Percentiles rank a stretch among this genome's conserved stretches.
Conservation (phyloP, 37 sponge, comb jelly and placozoan genomes). For the Tethya wilhelma region DNA sequence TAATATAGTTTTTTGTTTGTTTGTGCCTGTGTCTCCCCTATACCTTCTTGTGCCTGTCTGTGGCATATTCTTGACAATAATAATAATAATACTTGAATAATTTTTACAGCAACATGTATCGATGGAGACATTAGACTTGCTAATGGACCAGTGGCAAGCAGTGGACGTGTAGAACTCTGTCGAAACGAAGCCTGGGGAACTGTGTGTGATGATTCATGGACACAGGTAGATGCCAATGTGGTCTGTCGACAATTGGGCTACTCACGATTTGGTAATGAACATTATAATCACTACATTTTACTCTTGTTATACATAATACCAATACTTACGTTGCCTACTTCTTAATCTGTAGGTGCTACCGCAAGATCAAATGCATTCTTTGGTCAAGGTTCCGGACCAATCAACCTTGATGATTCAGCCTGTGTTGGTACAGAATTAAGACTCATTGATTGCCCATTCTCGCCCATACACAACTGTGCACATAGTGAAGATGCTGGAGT, state of each 20-base stretch:
- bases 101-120: neutral
- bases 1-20: too few species aligned
- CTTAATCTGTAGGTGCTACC: constrained; percentile 1
- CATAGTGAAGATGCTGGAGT: constrained; percentile 52
- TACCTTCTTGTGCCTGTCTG: neutral
- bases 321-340: neutral
- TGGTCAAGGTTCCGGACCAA: constrained; percentile 8
- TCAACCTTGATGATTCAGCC: constrained; percentile 31
- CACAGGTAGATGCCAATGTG: neutral
- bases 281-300: neutral
- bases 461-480: constrained; percentile 26
- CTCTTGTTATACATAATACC: too few species aligned
- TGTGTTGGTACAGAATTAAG: constrained; percentile 31
- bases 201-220: constrained; percentile 9
- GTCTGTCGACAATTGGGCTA: neutral
- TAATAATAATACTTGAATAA: neutral
- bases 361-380: neutral
- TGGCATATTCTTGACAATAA: neutral
- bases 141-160: neutral
- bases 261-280: neutral
- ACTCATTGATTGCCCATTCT: constrained; percentile 21
- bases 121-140: constrained; percentile 7
- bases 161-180: constrained; percentile 40
- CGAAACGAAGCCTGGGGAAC: neutral
- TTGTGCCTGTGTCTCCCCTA: too few species aligned